A percentile compares a stretch with the other conserved stretches of the same genome.
Evolutionary conservation across 2,797 vertebrate genomes (phyloP).

Genomic region (Lepidocolaptes lacrymiger): DNA sequence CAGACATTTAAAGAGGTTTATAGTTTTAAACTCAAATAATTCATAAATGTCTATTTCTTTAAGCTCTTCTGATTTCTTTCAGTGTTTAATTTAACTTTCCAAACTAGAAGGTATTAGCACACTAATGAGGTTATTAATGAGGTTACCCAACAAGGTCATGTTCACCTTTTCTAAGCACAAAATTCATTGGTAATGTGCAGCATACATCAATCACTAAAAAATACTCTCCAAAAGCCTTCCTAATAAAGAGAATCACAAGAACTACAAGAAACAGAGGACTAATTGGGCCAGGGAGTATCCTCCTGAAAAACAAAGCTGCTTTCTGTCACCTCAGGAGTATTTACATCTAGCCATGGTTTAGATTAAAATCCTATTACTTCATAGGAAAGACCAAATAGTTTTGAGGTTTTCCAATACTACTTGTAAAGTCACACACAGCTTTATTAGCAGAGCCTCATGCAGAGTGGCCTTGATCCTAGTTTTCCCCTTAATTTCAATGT

Average conservation of each 20-base stretch:
- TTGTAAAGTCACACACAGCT: not conserved
- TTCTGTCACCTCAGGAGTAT: not conserved
- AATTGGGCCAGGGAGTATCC: not conserved
- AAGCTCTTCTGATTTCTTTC: constrained; percentile 35
- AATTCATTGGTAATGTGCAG: not conserved
- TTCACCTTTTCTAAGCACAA: constrained; percentile 24
- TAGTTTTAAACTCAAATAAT: constrained; percentile 6
- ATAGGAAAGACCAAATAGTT: not conserved
- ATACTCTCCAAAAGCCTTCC: constrained; percentile 20
- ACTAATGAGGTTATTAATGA: constrained; percentile 57
- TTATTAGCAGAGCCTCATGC: not conserved
- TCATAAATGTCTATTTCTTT: constrained; percentile 5
- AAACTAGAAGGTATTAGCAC: constrained; percentile 39
- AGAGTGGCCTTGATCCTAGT: not conserved
- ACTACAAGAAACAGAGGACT: constrained; percentile 10
- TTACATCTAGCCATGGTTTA: not conserved
- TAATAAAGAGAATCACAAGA: not conserved
- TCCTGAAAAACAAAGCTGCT: not conserved
- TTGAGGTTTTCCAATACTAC: not conserved
- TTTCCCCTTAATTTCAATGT: not conserved
- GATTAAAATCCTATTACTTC: not conserved
- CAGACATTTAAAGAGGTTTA: not conserved
- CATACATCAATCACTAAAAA: not conserved
- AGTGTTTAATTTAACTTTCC: constrained; percentile 51
- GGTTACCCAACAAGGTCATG: constrained; percentile 35